A percentile compares a stretch with the other conserved stretches of the same genome.
phyloP scores from a whole-genome alignment of 2,113 vertebrate species.

The Menidia beryllina region DNA sequence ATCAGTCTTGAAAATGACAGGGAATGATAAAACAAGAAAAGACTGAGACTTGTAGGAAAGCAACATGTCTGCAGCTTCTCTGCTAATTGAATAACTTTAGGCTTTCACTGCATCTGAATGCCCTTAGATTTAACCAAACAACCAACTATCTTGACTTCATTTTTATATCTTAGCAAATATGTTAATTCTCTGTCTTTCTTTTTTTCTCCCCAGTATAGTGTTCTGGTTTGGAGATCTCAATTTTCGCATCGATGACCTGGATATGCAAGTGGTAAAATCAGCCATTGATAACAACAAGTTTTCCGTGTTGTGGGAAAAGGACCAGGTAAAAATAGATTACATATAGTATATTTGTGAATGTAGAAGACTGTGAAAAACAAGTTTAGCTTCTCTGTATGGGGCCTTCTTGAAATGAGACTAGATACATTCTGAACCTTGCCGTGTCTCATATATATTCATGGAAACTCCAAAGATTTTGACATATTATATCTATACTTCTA shows the following conservation, averaged over 20 bases:
- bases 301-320: slow-evolving; percentile 92
- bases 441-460: background rate
- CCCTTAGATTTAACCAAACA: background rate
- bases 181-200: background rate
- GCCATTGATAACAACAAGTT: slow-evolving; percentile 92
- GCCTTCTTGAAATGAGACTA: background rate
- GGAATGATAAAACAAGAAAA: background rate
- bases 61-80: background rate
- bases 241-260: slow-evolving; percentile 94
- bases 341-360: background rate
- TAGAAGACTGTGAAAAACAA: background rate
- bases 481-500: background rate
- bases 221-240: slow-evolving; percentile 99
- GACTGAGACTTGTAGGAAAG: background rate
- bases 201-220: slow-evolving; percentile 85
- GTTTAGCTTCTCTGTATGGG: slow-evolving; percentile 4
- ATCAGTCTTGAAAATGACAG: background rate
- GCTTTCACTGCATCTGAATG: no score
- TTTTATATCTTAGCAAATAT: background rate
- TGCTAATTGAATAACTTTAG: no score
- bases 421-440: background rate
- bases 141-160: background rate
- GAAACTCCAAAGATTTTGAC: background rate
- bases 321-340: slow-evolving; percentile 86
- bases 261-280: slow-evolving; percentile 93